Evolutionary conservation across 2,888 invertebrate genomes (phyloP), one percentile per base, ranked within the genome.

Genomic region (Ditula angustiorana): DNA sequence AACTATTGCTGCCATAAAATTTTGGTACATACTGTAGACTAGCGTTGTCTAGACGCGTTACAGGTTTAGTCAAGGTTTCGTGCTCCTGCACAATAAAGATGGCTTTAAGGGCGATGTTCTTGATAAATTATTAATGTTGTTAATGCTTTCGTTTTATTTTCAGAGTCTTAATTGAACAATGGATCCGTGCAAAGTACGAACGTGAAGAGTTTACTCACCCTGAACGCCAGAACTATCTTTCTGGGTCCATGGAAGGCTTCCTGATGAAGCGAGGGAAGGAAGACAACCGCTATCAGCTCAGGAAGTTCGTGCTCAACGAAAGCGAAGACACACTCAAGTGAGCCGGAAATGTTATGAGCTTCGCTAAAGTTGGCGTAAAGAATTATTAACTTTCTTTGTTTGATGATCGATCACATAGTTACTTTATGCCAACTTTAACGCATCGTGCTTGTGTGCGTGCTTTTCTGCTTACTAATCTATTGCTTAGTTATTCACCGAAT

Each of bases 121-220:
- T 2, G n/a, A n/a, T 24, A n/a, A 46, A 21, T 46, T 46, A 24
- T 46, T 46, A 46, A 24, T 46, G 23, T n/a, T 46, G n/a, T 46
- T 24, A n/a, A 44, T 44, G 23, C 5, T n/a, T 24, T 16, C 23
- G n/a, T 23, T 24, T 44, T 2, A 44, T 33, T 52, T 61, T 62
- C 90, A 98, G 98, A 83, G 96, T 98, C 49, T 91, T 98, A 61
- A 94, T 97, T 66, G 97, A 97, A 80, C 98, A 98, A 85, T 98
- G 97, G 97, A 98, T 98, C 69, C 94, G 96, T 71, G 97, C 97
- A 5, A 98, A 98, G 87, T 98, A 98, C 86, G 95, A 97, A 84
- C 94, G 98, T 60, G 96, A 96, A 87, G 98, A 98, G 81, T 98
- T 98, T 85, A 95, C 95, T 72, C 95, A 96, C 74, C 95, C 96